Conservation (phyloP, 2,113 vertebrate species). For the Bothrops jararaca region DNA sequence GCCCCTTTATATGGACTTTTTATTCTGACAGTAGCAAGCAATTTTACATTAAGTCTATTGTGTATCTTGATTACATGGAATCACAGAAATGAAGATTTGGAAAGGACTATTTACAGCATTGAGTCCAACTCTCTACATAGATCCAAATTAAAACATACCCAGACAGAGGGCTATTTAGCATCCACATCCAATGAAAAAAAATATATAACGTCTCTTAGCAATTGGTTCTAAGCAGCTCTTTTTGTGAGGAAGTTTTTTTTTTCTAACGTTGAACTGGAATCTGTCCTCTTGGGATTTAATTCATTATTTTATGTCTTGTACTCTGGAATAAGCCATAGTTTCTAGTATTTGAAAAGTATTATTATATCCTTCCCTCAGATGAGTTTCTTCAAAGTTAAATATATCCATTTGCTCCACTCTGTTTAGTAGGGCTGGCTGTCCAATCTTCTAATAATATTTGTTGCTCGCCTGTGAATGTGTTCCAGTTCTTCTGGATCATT, state of each 20-base stretch:
- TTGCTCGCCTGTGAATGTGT: background rate
- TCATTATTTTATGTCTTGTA: background rate
- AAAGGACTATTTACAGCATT: background rate
- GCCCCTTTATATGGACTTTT: background rate
- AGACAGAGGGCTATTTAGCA: background rate
- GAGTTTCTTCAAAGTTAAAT: background rate
- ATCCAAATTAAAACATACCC: background rate
- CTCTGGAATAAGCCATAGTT: background rate
- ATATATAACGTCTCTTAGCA: background rate
- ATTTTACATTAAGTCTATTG: background rate
- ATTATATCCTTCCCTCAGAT: background rate
- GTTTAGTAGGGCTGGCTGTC: background rate
- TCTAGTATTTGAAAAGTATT: background rate
- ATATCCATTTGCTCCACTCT: background rate
- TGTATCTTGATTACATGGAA: background rate
- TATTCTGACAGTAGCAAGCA: background rate
- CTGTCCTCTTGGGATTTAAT: background rate
- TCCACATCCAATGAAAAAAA: background rate
- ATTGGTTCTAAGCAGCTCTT: background rate
- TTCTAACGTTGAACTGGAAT: background rate
- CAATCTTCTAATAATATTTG: background rate
- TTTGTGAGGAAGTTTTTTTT: background rate
- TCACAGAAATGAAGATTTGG: background rate
- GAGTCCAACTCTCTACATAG: background rate
- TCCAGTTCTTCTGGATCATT: background rate